These are phyloP conservation scores for Peromyscus californicus DNA, from an alignment of 2,113 vertebrate species.

Conservation along the genomic window DNA sequence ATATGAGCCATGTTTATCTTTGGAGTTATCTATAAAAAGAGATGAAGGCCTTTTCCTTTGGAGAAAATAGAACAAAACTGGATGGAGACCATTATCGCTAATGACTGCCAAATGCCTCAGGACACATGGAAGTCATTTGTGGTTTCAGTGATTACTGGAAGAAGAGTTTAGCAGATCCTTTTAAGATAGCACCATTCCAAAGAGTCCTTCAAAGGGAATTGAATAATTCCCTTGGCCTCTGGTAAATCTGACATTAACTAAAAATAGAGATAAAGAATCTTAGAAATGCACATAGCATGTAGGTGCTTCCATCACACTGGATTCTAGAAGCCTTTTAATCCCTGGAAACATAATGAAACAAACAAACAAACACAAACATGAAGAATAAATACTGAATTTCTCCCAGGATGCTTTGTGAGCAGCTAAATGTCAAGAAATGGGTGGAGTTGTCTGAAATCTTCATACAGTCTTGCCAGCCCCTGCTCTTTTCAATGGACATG, in stretches of 20 bases:
- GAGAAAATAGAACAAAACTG: constrained; percentile 37
- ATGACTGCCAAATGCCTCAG: constrained; percentile 63
- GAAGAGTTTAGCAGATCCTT: constrained; percentile 58
- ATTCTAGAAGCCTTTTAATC: constrained; percentile 32
- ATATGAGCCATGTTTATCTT: constrained; percentile 28
- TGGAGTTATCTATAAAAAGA: constrained; percentile 43
- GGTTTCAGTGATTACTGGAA: constrained; percentile 65
- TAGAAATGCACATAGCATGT: background rate
- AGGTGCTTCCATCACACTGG: background rate
- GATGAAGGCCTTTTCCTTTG: constrained; percentile 56
- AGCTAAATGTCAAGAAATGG: constrained; percentile 15
- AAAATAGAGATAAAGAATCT: constrained; percentile 47
- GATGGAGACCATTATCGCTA: constrained; percentile 56
- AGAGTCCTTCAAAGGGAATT: constrained; percentile 31
- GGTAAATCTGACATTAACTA: constrained; percentile 13
- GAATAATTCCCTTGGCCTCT: constrained; percentile 42
- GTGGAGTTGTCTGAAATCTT: background rate
- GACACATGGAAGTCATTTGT: background rate
- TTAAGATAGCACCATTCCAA: constrained; percentile 50
- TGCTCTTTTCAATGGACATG: constrained; percentile 1
- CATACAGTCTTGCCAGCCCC: background rate
- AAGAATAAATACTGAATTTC: constrained; percentile 9
- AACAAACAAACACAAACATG: background rate
- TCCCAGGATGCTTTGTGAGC: background rate
- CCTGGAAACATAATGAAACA: constrained; percentile 4